Conservation (phyloP, 2,797 vertebrate genomes). For the Artibeus jamaicensis region DNA sequence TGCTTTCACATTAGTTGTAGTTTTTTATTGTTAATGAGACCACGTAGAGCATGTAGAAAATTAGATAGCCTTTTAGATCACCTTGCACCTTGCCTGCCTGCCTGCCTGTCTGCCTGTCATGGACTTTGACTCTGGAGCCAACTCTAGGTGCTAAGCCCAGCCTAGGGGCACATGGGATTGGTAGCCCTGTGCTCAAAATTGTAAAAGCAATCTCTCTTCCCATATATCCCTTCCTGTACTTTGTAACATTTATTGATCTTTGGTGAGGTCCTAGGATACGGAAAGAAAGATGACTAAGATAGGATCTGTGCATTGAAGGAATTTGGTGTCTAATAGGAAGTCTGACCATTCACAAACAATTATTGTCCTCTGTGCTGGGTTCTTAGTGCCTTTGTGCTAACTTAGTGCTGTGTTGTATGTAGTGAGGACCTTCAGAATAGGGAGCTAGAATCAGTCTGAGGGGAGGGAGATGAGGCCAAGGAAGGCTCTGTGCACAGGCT, state of each 20-base stretch:
- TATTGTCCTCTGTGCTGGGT: not conserved
- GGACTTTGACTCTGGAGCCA: not conserved
- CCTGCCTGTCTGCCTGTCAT: not conserved
- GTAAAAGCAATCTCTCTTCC: not conserved
- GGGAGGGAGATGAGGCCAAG: not conserved
- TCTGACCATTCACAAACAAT: not conserved
- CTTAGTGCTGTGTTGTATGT: not conserved
- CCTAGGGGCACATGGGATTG: not conserved
- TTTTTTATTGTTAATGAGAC: not conserved
- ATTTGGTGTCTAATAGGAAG: not conserved
- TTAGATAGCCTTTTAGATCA: not conserved
- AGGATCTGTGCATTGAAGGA: not conserved
- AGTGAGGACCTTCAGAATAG: not conserved
- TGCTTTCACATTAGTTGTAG: not conserved
- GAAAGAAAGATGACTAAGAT: not conserved
- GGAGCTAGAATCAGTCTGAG: not conserved
- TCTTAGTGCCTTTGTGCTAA: not conserved
- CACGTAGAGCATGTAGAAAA: not conserved
- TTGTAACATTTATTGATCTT: not conserved
- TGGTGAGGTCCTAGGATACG: not conserved
- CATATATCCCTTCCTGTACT: not conserved
- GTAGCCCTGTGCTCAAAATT: not conserved
- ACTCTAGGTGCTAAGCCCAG: not conserved
- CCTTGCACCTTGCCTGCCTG: not conserved
- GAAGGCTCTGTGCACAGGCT: not conserved